Percentiles rank a stretch among this genome's conserved stretches.
Evolutionary conservation across 2,797 vertebrate genomes (phyloP).

Genomic region (Distichodus sexfasciatus): DNA sequence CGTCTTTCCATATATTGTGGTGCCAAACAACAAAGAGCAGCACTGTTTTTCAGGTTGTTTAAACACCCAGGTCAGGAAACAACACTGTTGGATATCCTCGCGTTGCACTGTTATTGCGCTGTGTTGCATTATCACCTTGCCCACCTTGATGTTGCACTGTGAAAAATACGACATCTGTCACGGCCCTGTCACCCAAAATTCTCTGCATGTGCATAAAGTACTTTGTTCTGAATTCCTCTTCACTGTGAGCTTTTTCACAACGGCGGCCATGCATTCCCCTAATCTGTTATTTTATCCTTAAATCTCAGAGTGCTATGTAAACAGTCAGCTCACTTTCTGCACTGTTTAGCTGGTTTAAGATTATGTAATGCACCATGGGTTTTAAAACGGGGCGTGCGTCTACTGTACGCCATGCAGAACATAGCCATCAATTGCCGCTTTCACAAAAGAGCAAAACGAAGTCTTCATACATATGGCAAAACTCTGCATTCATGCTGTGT

Average conservation of each 20-base stretch:
- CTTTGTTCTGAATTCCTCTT: not conserved
- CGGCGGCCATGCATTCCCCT: conserved; percentile 14
- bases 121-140: not conserved
- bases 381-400: conserved; percentile 27
- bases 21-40: not conserved
- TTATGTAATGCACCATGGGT: conserved; percentile 32
- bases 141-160: not conserved
- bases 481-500: conserved; percentile 36
- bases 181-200: not conserved
- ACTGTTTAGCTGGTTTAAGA: conserved; percentile 6
- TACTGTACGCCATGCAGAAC: conserved; percentile 29
- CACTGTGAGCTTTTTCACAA: not conserved
- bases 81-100: not conserved
- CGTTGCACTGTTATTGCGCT: not conserved
- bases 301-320: conserved; percentile 18
- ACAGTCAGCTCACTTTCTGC: not conserved
- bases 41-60: not conserved
- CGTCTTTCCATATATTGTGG: not conserved
- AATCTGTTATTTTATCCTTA: conserved; percentile 40
- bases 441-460: conserved; percentile 27
- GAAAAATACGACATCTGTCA: not conserved
- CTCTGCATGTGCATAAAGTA: not conserved
- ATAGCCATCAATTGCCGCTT: conserved; percentile 19
- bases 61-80: not conserved
- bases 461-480: conserved; percentile 35